Evolutionary conservation across 2,797 vertebrate species (phyloP), one percentile per base, ranked within the genome.

Genomic region (Heteromormyrus szaboi): DNA sequence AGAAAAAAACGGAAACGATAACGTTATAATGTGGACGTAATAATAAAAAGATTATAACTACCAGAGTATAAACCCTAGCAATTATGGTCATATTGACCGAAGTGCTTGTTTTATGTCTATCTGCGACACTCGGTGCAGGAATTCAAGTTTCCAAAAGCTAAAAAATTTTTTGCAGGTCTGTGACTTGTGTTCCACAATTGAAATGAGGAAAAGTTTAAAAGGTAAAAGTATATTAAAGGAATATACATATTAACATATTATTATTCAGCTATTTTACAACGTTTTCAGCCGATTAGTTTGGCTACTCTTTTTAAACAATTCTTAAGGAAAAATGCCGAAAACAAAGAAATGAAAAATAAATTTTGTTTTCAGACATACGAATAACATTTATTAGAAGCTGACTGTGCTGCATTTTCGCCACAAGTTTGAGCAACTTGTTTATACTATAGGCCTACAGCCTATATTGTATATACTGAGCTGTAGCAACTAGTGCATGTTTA

Each of bases 1-100:
- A 54, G 25, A 17, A 54, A 94, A 92, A 94, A 94, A 93, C 94
- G 94, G 93, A 95, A 95, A 95, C 95, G 93, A 95, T 93, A 92
- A 94, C 96, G 93, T 95, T 94, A 94, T 95, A 95, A 93, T 94
- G 93, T 72, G 92, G 95, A 95, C 93, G 92, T 91, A 95, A 94
- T 90, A 92, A 92, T 95, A 93, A 92, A 93, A 92, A 91, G 89
- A 90, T 89, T 88, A 93, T 81, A 46, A 81, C 37, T n/a, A 81
- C 41, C 7, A n/a, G 41, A 91, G 90, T 89, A 92, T 91, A 51
- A 76, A 88, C 14, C 59, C 87, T 22, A 65, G 37, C 51, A 22
- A 79, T 87, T 87, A 87, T 83, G 56, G 9, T 53, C 33, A 14
- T 37, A 7, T 33, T 62, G n/a, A 59, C 56, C 7, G 46, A 14